Percentiles rank a stretch among this genome's conserved stretches.
phyloP scores from a whole-genome alignment of 92 coral and sea anemone genomes.

The Diadumene lineata region DNA sequence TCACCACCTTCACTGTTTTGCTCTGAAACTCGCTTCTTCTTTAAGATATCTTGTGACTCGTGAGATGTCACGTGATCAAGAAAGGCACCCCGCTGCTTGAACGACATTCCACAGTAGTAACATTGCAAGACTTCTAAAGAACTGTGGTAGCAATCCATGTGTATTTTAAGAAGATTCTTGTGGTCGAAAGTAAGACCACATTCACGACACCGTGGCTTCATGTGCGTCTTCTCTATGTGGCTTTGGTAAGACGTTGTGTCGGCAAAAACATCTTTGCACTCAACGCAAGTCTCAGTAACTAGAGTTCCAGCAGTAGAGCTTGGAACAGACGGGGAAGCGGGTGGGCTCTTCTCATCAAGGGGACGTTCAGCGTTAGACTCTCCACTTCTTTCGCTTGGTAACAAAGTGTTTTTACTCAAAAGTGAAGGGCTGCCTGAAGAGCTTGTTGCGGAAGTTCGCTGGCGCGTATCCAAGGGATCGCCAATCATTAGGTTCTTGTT shows the following conservation, averaged over 20 bases:
- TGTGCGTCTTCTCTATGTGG: slow-evolving; percentile 76
- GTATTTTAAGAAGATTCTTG: slow-evolving; percentile 79
- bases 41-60: slow-evolving; percentile 44
- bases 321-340: not conserved
- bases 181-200: slow-evolving; percentile 85
- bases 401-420: not conserved
- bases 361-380: not conserved
- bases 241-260: slow-evolving; percentile 59
- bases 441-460: not conserved
- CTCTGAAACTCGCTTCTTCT: slow-evolving; percentile 28
- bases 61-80: slow-evolving; percentile 83
- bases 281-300: slow-evolving; percentile 53
- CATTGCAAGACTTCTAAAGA: slow-evolving; percentile 71
- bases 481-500: not conserved
- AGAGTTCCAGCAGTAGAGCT: not conserved
- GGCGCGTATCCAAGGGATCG: not conserved
- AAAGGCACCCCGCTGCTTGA: slow-evolving; percentile 74
- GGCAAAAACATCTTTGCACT: slow-evolving; percentile 65
- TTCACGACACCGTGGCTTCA: slow-evolving; percentile 76
- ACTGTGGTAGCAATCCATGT: slow-evolving; percentile 86
- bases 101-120: slow-evolving; percentile 77
- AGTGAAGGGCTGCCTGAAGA: slow-evolving; percentile 18
- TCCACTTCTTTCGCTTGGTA: not conserved
- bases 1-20: slow-evolving; percentile 16
- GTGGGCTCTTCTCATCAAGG: slow-evolving; percentile 6